A percentile compares a stretch with the other conserved stretches of the same genome.
Evolutionary conservation across 2,113 vertebrate genomes (phyloP).

Genomic region (Centropristis striata): DNA sequence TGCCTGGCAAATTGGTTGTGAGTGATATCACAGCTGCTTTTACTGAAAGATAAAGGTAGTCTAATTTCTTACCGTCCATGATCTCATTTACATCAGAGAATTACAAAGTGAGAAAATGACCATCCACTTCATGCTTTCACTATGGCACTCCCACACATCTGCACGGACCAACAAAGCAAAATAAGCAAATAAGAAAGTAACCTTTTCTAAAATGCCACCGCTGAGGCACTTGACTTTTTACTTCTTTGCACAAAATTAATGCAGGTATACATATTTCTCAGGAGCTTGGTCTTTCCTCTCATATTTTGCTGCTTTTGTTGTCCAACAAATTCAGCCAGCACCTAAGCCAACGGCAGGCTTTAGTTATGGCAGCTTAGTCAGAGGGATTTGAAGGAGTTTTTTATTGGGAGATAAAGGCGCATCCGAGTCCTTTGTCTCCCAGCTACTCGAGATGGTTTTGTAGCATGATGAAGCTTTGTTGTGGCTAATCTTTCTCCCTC

Average conservation of each 20-base stretch:
- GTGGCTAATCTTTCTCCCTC: constrained; percentile 64
- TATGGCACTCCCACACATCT: constrained; percentile 17
- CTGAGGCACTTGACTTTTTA: constrained; percentile 60
- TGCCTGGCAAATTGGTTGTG: constrained; percentile 38
- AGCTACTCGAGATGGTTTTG: constrained; percentile 64
- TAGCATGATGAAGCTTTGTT: constrained; percentile 71
- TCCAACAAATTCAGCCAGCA: constrained; percentile 57
- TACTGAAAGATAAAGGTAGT: constrained; percentile 19
- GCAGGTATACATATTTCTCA: constrained; percentile 34
- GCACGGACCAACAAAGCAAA: constrained; percentile 44
- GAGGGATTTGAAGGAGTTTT: constrained; percentile 68
- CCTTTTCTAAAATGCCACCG: constrained; percentile 74
- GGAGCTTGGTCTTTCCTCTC: constrained; percentile 38
- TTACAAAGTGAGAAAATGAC: constrained; percentile 50
- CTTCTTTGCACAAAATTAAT: constrained; percentile 47
- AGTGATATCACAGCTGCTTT: constrained; percentile 56
- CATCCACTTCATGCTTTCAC: constrained; percentile 31
- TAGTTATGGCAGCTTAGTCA: constrained; percentile 77
- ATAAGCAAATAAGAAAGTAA: constrained; percentile 64
- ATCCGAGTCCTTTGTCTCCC: constrained; percentile 71
- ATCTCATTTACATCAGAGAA: constrained; percentile 59
- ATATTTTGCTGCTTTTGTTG: constrained; percentile 65
- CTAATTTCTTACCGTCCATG: constrained; percentile 34
- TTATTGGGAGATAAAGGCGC: constrained; percentile 66
- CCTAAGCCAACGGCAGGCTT: constrained; percentile 64